Conservation (phyloP, 1,140 invertebrate species). For the Drosophila bifasciata region DNA sequence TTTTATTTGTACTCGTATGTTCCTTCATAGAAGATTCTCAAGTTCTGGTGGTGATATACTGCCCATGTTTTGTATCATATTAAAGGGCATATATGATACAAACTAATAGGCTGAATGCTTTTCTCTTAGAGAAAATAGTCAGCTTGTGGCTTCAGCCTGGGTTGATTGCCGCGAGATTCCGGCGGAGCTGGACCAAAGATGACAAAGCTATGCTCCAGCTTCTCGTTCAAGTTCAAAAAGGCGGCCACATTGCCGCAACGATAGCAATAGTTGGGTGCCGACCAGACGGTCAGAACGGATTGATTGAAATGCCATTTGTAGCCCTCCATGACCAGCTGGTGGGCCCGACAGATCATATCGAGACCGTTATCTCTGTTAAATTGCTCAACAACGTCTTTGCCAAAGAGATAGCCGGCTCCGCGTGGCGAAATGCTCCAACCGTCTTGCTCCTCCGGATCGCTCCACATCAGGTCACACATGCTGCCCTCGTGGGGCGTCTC, state of each 20-base stretch:
- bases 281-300: constrained; percentile 99
- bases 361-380: constrained; percentile 98
- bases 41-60: no score
- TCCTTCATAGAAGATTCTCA: no score
- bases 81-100: no score
- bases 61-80: no score
- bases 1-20: no score
- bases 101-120: no score
- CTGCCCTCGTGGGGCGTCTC: constrained; percentile 99
- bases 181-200: no score
- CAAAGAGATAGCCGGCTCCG: constrained; percentile 99
- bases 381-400: constrained; percentile 97
- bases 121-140: no score
- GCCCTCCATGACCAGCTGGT: constrained; percentile 99
- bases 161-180: no score
- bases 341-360: constrained; percentile 99
- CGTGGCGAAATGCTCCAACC: constrained; percentile 98
- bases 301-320: constrained; percentile 99
- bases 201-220: no score
- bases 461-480: constrained; percentile 99
- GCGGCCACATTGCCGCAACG: constrained; percentile 86
- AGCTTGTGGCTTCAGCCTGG: no score
- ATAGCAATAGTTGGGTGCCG: constrained; percentile 99
- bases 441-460: constrained; percentile 97
- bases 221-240: constrained; percentile 1